A percentile compares a stretch with the other conserved stretches of the same genome.
phyloP scores from a whole-genome alignment of 1,140 invertebrate species.

The Hylaeus volcanicus region DNA sequence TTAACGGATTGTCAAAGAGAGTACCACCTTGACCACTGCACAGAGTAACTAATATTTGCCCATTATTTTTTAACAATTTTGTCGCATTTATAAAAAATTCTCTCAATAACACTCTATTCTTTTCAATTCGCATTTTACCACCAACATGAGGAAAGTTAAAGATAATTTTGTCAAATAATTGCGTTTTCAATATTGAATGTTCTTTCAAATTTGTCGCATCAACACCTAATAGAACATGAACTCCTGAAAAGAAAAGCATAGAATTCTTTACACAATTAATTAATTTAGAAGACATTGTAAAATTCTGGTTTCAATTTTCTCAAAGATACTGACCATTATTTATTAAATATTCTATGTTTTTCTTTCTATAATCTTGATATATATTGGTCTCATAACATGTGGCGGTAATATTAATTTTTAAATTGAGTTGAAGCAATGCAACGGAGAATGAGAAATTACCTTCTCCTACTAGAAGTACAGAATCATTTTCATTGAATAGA shows the following conservation, averaged over 20 bases:
- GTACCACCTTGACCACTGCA: slow-evolving; percentile 86
- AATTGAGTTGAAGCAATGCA: slow-evolving; percentile 71
- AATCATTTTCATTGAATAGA: slow-evolving; percentile 68
- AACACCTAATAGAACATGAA: slow-evolving; percentile 78
- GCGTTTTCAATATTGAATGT: slow-evolving; percentile 62
- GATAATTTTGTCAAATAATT: slow-evolving; percentile 80
- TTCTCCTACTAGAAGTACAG: slow-evolving; percentile 81
- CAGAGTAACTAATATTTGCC: slow-evolving; percentile 81
- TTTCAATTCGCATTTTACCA: slow-evolving; percentile 85
- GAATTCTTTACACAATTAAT: slow-evolving; percentile 5
- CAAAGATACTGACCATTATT: slow-evolving; percentile 70
- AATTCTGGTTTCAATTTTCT: background rate
- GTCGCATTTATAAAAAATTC: slow-evolving; percentile 81
- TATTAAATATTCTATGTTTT: slow-evolving; percentile 71
- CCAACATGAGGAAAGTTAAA: slow-evolving; percentile 86
- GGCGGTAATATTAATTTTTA: slow-evolving; percentile 66
- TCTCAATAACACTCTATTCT: slow-evolving; percentile 82
- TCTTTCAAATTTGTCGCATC: slow-evolving; percentile 80
- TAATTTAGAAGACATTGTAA: background rate
- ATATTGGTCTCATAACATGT: slow-evolving; percentile 71
- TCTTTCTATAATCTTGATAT: slow-evolving; percentile 56
- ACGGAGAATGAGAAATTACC: slow-evolving; percentile 83
- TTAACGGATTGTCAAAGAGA: slow-evolving; percentile 76
- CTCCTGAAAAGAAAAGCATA: slow-evolving; percentile 78
- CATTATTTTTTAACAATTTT: slow-evolving; percentile 72